phyloP scores from a whole-genome alignment of 2,888 invertebrate species.

The Liopterus haemorrhoidalis region DNA sequence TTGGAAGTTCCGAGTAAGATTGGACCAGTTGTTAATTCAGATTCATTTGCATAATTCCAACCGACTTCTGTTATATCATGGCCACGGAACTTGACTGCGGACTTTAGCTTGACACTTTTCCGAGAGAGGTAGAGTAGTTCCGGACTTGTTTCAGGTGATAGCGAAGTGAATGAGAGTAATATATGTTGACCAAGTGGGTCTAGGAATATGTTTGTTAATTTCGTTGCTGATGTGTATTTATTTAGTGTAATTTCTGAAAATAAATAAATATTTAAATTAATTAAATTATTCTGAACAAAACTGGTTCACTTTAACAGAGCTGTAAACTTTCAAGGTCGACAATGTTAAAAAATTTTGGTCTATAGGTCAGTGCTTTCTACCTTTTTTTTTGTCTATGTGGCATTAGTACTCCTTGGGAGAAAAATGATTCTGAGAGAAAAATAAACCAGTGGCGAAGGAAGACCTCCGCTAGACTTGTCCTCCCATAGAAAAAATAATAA shows the following conservation, averaged over 20 bases:
- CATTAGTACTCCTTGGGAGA: too few species aligned
- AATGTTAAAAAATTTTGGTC: too few species aligned
- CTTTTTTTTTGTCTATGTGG: too few species aligned
- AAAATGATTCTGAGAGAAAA: too few species aligned
- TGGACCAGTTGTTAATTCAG: slow-evolving; percentile 67
- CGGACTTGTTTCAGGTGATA: slow-evolving; percentile 52
- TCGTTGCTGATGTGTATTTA: slow-evolving; percentile 56
- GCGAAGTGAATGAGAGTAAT: slow-evolving; percentile 66
- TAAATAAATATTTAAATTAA: slow-evolving; percentile 13
- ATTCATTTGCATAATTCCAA: slow-evolving; percentile 74
- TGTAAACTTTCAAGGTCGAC: too few species aligned
- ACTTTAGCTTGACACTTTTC: slow-evolving; percentile 68
- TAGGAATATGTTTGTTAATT: slow-evolving; percentile 64
- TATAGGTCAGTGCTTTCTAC: too few species aligned
- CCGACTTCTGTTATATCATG: slow-evolving; percentile 87
- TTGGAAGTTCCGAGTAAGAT: slow-evolving; percentile 82
- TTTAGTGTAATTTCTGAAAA: slow-evolving; percentile 67
- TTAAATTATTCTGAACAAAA: slow-evolving; percentile 4
- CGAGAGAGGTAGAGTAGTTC: slow-evolving; percentile 78
- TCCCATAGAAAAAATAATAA: too few species aligned
- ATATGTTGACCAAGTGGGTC: slow-evolving; percentile 85
- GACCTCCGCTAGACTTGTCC: too few species aligned
- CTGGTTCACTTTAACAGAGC: neutral
- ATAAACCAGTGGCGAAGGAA: too few species aligned
- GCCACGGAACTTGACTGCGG: slow-evolving; percentile 58